Evolutionary conservation across 2,797 vertebrate genomes (phyloP).

Genomic region (Eidolon dupreanum): DNA sequence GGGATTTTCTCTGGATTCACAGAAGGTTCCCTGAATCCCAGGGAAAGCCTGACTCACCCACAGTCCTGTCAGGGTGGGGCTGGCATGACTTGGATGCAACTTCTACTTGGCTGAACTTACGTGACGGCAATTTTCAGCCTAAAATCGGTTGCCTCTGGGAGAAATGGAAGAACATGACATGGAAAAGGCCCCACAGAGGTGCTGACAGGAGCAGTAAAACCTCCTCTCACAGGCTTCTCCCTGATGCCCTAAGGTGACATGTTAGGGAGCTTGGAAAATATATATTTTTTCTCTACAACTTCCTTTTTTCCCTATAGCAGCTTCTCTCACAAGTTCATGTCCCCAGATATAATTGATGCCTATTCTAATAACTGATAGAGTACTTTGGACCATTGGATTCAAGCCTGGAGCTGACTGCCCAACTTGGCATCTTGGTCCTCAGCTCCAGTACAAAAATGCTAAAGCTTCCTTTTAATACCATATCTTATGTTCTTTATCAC

Average conservation of each 20-base stretch:
- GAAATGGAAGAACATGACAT: constrained; percentile 66
- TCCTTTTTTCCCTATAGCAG: constrained; percentile 53
- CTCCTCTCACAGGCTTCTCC: constrained; percentile 35
- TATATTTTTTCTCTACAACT: not conserved
- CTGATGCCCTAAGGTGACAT: not conserved
- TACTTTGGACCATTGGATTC: not conserved
- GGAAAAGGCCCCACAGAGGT: constrained; percentile 61
- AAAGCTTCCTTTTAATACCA: not conserved
- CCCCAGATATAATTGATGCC: not conserved
- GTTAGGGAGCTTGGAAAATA: not conserved
- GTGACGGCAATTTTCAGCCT: constrained; percentile 76
- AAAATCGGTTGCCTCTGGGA: constrained; percentile 70
- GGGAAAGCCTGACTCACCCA: constrained; percentile 81
- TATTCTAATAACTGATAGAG: not conserved
- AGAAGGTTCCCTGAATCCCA: constrained; percentile 79
- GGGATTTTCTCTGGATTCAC: constrained; percentile 83
- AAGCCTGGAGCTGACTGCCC: not conserved
- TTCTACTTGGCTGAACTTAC: constrained; percentile 78
- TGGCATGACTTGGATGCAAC: constrained; percentile 76
- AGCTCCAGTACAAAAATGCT: not conserved
- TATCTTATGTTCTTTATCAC: not conserved
- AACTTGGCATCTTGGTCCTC: not conserved
- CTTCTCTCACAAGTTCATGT: constrained; percentile 28
- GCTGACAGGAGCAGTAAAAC: constrained; percentile 71
- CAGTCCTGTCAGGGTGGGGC: constrained; percentile 81